Conservation (phyloP, 2,113 vertebrate genomes). For the Nothocercus nigrocapillus region DNA sequence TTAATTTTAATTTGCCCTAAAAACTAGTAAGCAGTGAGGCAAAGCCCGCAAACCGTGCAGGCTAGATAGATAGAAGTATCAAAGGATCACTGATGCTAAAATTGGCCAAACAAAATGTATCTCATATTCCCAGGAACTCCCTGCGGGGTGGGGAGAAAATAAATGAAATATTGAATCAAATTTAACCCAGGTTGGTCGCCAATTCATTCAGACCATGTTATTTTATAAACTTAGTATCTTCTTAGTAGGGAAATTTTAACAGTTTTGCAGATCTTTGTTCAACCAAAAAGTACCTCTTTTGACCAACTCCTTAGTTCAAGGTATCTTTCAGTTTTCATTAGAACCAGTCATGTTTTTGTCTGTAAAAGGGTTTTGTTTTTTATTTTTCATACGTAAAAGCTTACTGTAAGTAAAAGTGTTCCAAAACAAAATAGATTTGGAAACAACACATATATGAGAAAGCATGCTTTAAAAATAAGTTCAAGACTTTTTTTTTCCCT, state of each 20-base stretch:
- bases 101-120: neutral
- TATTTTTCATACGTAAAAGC: neutral
- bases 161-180: neutral
- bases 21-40: neutral
- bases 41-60: neutral
- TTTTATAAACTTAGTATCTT: neutral
- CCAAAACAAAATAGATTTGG: neutral
- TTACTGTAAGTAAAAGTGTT: neutral
- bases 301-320: neutral
- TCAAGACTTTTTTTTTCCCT: neutral
- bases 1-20: neutral
- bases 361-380: neutral
- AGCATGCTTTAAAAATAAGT: slow-evolving; percentile 34
- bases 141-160: neutral
- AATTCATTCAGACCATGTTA: neutral
- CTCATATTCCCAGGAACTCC: neutral
- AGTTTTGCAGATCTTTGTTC: neutral
- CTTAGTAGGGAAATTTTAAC: neutral
- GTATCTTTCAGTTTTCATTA: neutral
- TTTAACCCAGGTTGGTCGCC: neutral
- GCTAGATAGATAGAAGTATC: neutral
- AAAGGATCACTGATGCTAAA: neutral
- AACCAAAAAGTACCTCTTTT: neutral
- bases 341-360: neutral
- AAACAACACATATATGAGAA: slow-evolving; percentile 24